These are phyloP conservation scores for Podarcis muralis DNA, from an alignment of 2,113 vertebrate species.

Conservation along the genomic window DNA sequence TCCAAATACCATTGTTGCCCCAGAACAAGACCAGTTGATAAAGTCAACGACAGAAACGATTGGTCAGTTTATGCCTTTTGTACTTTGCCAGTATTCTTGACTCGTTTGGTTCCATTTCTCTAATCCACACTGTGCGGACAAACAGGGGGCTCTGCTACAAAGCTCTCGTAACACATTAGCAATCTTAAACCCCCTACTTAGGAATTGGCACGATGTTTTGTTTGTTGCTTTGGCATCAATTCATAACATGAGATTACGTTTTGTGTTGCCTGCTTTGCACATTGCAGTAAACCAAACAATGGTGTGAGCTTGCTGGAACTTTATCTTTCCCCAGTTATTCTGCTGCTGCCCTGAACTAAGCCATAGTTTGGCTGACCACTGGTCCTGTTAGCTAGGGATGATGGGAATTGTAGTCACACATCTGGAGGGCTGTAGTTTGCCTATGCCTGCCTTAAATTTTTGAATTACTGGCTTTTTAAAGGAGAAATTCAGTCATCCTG, in stretches of 20 bases:
- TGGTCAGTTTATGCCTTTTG: conserved; percentile 74
- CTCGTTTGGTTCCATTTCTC: background rate
- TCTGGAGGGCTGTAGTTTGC: no score
- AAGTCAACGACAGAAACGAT: conserved; percentile 88
- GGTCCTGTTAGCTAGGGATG: no score
- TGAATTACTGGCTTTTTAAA: background rate
- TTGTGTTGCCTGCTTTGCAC: background rate
- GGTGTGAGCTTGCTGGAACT: no score
- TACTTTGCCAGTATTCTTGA: background rate
- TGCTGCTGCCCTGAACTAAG: no score
- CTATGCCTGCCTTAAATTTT: no score
- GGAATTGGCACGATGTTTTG: background rate
- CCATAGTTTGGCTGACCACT: no score
- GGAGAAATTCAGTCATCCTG: background rate
- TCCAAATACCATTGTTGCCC: conserved; percentile 69
- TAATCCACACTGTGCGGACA: background rate
- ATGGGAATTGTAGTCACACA: no score
- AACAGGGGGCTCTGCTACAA: background rate
- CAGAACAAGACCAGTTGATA: conserved; percentile 86
- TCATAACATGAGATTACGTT: background rate
- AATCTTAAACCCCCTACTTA: background rate
- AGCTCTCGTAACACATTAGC: background rate
- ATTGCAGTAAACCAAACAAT: no score
- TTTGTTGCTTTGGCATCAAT: background rate
- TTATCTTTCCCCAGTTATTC: no score